Percentiles rank a stretch among this genome's conserved stretches.
Evolutionary conservation across 2,113 vertebrate genomes (phyloP).

Genomic region (Lonchura striata): DNA sequence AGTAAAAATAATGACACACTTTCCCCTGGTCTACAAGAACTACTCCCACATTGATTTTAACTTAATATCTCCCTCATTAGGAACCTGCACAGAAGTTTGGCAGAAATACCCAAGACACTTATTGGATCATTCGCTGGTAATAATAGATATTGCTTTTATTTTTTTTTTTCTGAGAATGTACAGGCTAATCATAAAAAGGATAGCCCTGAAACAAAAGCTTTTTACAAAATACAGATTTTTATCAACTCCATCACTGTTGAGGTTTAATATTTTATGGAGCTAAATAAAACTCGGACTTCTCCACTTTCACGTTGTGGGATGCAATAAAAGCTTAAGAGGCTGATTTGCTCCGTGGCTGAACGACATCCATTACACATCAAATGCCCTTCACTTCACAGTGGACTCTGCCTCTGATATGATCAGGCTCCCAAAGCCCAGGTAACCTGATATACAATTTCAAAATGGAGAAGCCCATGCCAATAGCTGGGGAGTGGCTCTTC

Average conservation of each 20-base stretch:
- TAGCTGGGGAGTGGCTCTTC: neutral
- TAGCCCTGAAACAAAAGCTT: constrained; percentile 50
- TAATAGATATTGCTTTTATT: constrained; percentile 55
- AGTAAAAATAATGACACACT: constrained; percentile 64
- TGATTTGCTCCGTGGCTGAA: neutral
- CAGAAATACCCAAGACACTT: constrained; percentile 61
- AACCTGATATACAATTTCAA: constrained; percentile 32
- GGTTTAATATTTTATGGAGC: constrained; percentile 70
- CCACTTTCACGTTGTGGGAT: constrained; percentile 49
- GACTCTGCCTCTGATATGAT: neutral
- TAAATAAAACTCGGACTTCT: constrained; percentile 68
- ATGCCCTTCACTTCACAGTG: constrained; percentile 42
- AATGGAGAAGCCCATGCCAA: neutral
- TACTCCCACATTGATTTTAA: constrained; percentile 71
- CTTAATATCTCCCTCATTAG: constrained; percentile 69
- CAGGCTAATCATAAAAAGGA: constrained; percentile 47
- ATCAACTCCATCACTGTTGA: constrained; percentile 54
- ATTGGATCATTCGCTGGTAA: constrained; percentile 51
- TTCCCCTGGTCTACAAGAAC: constrained; percentile 60
- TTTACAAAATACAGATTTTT: constrained; percentile 66
- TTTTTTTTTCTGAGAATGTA: neutral
- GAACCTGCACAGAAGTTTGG: constrained; percentile 64
- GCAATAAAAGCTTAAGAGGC: constrained; percentile 59
- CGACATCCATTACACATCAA: neutral
- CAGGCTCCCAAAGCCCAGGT: constrained; percentile 1